A percentile compares a stretch with the other conserved stretches of the same genome.
Conservation (phyloP, 2,797 vertebrate genomes). For the Leuciscus waleckii region DNA sequence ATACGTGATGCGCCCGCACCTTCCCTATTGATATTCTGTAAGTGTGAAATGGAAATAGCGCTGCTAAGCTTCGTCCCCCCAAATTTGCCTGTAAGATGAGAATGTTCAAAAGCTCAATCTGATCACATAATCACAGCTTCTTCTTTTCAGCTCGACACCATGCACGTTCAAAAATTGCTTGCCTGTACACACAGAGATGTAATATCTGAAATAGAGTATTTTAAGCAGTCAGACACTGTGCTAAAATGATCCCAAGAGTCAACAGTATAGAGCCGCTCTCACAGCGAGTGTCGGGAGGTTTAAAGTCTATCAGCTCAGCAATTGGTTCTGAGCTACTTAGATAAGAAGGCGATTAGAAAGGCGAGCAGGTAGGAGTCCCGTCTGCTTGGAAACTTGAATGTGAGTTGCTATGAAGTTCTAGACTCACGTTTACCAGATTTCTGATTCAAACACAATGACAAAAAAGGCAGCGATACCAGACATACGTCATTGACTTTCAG, state of each 20-base stretch:
- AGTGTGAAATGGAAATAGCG: constrained; percentile 43
- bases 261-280: constrained; percentile 55
- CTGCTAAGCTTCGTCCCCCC: constrained; percentile 6
- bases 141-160: constrained; percentile 17
- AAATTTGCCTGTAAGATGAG: constrained; percentile 55
- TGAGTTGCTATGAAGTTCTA: constrained; percentile 18
- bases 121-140: constrained; percentile 26
- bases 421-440: constrained; percentile 9
- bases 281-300: constrained; percentile 50
- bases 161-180: constrained; percentile 17
- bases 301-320: constrained; percentile 63
- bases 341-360: constrained; percentile 62
- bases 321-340: constrained; percentile 59
- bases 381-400: constrained; percentile 7
- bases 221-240: constrained; percentile 57
- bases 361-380: constrained; percentile 34
- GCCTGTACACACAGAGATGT: constrained; percentile 45
- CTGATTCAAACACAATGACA: constrained; percentile 45
- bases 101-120: constrained; percentile 36
- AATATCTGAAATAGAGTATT: constrained; percentile 62
- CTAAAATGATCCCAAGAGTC: constrained; percentile 61
- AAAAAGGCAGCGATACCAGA: constrained; percentile 38
- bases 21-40: constrained; percentile 45
- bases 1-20: constrained; percentile 21
- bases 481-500: constrained; percentile 13